phyloP scores from a whole-genome alignment of 1,140 invertebrate species.

The Trichogramma pretiosum region DNA sequence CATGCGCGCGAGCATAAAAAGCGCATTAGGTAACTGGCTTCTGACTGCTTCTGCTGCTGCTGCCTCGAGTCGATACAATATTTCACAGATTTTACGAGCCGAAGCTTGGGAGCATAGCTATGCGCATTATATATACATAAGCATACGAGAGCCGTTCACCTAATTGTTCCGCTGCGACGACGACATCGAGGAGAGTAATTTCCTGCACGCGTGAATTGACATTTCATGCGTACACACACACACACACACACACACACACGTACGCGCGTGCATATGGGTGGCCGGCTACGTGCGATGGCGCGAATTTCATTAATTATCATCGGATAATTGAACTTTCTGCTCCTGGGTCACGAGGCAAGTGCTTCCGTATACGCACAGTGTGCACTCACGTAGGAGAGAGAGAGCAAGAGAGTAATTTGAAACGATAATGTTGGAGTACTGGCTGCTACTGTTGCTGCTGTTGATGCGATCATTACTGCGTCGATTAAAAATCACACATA shows the following conservation, averaged over 20 bases:
- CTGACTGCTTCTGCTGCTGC: too few relatives aligned
- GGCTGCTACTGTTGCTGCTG: slow-evolving; percentile 17
- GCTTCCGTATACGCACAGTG: too few relatives aligned
- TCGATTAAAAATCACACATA: slow-evolving; percentile 21
- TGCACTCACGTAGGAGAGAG: slow-evolving; percentile 6
- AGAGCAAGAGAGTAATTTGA: slow-evolving; percentile 30
- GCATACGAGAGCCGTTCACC: neutral
- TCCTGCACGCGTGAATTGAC: too few relatives aligned
- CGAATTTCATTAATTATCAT: slow-evolving; percentile 38
- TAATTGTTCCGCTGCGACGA: neutral
- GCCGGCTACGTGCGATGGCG: slow-evolving; percentile 19
- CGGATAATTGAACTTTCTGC: slow-evolving; percentile 35
- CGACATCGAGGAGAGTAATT: too few relatives aligned
- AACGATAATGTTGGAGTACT: slow-evolving; percentile 27
- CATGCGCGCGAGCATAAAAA: too few relatives aligned
- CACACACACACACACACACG: neutral
- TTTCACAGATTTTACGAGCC: slow-evolving; percentile 34
- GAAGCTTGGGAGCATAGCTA: neutral
- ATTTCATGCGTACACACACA: too few relatives aligned
- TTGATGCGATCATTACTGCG: slow-evolving; percentile 16
- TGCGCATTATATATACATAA: too few relatives aligned
- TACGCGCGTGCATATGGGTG: too few relatives aligned
- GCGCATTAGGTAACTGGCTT: too few relatives aligned
- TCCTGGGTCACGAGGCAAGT: slow-evolving; percentile 28
- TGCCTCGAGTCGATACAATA: slow-evolving; percentile 22